A percentile compares a stretch with the other conserved stretches of the same genome.
phyloP scores from a whole-genome alignment of 2,888 invertebrate genomes.

The Melieria picta region DNA sequence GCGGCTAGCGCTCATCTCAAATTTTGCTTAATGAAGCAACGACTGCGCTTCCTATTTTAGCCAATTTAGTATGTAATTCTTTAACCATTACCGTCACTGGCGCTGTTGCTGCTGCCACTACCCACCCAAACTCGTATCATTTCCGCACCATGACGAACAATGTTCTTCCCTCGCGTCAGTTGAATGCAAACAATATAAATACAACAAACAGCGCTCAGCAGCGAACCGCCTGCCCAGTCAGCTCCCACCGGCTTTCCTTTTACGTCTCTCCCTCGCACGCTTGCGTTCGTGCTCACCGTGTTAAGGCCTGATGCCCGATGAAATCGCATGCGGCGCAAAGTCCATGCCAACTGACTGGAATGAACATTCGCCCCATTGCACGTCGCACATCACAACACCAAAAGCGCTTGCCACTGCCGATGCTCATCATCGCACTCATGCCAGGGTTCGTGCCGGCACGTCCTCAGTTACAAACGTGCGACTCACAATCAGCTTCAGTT shows the following conservation, averaged over 20 bases:
- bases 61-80: conserved; percentile 64
- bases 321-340: conserved; percentile 39
- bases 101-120: not conserved
- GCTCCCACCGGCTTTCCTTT: conserved; percentile 45
- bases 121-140: too few species aligned
- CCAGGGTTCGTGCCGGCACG: not conserved
- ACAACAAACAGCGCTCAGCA: conserved; percentile 6
- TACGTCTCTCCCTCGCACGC: conserved; percentile 34
- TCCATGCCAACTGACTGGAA: conserved; percentile 16
- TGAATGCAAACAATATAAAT: conserved; percentile 30
- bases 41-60: conserved; percentile 61
- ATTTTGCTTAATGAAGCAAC: conserved; percentile 61
- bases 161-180: not conserved
- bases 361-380: too few species aligned
- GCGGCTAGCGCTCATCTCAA: conserved; percentile 48
- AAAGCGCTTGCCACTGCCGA: not conserved
- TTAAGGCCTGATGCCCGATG: conserved; percentile 40
- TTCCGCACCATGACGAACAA: too few species aligned
- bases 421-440: too few species aligned
- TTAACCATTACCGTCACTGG: conserved; percentile 58
- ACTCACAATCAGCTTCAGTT: conserved; percentile 41
- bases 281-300: conserved; percentile 20
- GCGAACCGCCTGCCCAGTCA: conserved; percentile 26
- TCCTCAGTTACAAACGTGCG: conserved; percentile 22
- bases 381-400: not conserved